phyloP scores from a whole-genome alignment of 2,888 invertebrate genomes.

The Dyspetes luteomarginatus region DNA sequence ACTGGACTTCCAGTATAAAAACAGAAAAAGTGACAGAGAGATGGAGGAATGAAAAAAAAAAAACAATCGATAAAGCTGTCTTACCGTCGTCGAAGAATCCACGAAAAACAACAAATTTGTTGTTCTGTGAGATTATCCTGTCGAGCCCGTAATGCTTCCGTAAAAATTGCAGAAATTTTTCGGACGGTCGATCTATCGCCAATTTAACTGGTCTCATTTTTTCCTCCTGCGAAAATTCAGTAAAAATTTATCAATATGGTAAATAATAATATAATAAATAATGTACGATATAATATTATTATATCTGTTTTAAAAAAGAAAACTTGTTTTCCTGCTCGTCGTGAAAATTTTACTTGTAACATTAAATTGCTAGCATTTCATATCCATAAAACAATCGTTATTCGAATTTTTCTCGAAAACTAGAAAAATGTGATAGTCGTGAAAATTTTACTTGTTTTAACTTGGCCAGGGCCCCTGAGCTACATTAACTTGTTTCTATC shows the following conservation, averaged over 20 bases:
- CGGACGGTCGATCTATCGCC: constrained; percentile 97
- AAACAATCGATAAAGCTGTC: neutral
- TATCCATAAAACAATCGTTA: too few species aligned
- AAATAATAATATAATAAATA: constrained; percentile 14
- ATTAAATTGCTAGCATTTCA: too few species aligned
- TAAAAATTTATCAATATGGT: neutral
- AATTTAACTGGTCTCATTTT: constrained; percentile 88
- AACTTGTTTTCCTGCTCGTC: neutral
- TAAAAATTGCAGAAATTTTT: constrained; percentile 94
- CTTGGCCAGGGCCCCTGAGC: neutral
- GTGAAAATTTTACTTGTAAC: neutral
- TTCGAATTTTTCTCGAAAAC: neutral
- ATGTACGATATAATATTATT: neutral
- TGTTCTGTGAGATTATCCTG: constrained; percentile 90
- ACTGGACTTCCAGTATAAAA: neutral
- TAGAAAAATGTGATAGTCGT: neutral
- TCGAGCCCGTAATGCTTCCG: constrained; percentile 90
- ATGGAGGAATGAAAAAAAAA: neutral
- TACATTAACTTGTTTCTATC: neutral
- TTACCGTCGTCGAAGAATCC: constrained; percentile 88
- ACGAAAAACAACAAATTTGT: constrained; percentile 94
- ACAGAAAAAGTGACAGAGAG: neutral
- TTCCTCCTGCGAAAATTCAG: constrained; percentile 85
- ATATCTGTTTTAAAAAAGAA: neutral
- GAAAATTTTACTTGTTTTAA: neutral